These are phyloP conservation scores for Calyptomena viridis DNA, from an alignment of 2,113 vertebrate species.

Conservation along the genomic window DNA sequence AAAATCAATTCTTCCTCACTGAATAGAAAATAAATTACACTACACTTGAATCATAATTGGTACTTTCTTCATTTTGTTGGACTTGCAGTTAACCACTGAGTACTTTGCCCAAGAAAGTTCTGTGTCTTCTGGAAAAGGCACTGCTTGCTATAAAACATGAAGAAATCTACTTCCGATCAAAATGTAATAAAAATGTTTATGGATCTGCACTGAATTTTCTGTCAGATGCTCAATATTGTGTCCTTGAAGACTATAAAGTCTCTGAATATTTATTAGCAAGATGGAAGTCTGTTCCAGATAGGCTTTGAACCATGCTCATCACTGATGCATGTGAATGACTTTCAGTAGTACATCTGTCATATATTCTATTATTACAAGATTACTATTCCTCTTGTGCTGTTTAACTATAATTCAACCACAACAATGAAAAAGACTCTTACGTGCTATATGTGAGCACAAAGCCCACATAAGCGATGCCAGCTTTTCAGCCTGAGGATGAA, in stretches of 20 bases:
- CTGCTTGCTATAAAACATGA: neutral
- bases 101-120: conserved; percentile 3
- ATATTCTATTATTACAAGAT: conserved; percentile 7
- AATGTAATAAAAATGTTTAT: conserved; percentile 50
- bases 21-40: conserved; percentile 49
- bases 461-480: neutral
- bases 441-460: neutral
- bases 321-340: neutral
- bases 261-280: conserved; percentile 46
- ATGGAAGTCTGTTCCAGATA: neutral
- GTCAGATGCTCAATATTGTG: conserved; percentile 8
- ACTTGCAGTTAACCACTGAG: neutral
- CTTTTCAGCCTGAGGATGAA: neutral
- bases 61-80: conserved; percentile 48
- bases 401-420: conserved; percentile 30
- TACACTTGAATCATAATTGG: conserved; percentile 44
- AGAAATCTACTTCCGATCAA: neutral
- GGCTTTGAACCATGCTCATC: neutral
- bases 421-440: neutral
- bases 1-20: conserved; percentile 64
- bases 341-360: neutral
- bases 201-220: conserved; percentile 39
- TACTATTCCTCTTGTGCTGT: conserved; percentile 14
- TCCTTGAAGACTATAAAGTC: conserved; percentile 24
- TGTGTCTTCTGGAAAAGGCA: conserved; percentile 8